phyloP scores from a whole-genome alignment of 2,113 vertebrate species.

The Phaethon lepturus region DNA sequence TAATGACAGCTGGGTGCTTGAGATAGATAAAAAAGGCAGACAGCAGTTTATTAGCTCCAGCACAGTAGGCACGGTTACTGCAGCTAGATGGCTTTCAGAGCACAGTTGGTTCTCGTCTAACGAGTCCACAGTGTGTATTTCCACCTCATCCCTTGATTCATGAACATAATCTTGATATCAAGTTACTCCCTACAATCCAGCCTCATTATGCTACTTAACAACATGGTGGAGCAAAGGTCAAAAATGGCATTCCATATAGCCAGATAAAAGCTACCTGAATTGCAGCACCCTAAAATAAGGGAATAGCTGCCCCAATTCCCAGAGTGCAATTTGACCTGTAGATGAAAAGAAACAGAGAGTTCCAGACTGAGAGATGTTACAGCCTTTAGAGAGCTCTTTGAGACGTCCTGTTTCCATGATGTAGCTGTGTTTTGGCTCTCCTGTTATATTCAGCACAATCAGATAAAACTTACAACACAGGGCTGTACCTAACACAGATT shows the following conservation, averaged over 20 bases:
- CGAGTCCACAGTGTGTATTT: background rate
- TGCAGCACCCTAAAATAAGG: background rate
- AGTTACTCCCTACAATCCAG: background rate
- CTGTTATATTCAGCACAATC: fast-evolving
- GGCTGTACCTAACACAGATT: background rate
- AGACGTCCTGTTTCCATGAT: background rate
- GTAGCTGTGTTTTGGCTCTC: background rate
- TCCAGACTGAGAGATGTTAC: fast-evolving
- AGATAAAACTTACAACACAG: background rate
- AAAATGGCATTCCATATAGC: background rate
- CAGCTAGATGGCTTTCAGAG: background rate
- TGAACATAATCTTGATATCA: background rate
- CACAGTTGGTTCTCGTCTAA: background rate
- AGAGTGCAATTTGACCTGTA: background rate
- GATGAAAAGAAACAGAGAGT: background rate
- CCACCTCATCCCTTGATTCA: background rate
- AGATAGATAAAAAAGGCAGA: background rate
- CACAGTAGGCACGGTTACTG: background rate
- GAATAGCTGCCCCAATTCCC: background rate
- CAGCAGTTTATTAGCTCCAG: background rate
- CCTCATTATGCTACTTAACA: background rate
- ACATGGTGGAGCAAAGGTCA: background rate
- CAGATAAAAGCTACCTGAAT: background rate
- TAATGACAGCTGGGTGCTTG: background rate
- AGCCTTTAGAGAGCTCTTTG: background rate